A percentile compares a stretch with the other conserved stretches of the same genome.
phyloP scores from a whole-genome alignment of 2,113 vertebrate genomes.

The Muntiacus muntjak region DNA sequence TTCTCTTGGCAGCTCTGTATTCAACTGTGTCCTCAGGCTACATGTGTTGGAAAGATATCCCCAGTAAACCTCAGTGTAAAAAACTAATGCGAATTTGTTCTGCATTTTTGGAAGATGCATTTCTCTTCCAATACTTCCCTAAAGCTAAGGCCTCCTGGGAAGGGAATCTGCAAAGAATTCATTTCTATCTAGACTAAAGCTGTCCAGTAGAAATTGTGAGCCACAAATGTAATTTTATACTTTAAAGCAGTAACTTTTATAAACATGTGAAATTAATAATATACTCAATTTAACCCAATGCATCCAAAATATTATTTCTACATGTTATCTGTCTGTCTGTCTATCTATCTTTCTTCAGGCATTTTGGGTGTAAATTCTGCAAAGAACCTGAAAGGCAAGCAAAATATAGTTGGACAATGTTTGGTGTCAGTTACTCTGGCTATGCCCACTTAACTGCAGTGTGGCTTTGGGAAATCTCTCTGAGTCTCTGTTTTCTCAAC shows the following conservation, averaged over 20 bases:
- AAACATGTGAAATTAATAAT: not conserved
- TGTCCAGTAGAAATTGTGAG: not conserved
- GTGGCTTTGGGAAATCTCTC: not conserved
- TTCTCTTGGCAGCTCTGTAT: not conserved
- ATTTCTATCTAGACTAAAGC: not conserved
- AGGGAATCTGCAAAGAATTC: not conserved
- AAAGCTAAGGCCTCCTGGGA: not conserved
- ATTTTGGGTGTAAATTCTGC: not conserved
- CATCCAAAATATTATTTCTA: not conserved
- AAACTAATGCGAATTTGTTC: slow-evolving; percentile 34
- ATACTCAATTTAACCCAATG: not conserved
- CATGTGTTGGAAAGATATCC: not conserved
- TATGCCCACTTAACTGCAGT: not conserved
- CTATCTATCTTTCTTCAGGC: not conserved
- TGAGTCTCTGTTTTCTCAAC: not conserved
- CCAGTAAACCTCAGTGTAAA: not conserved
- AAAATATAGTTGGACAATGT: not conserved
- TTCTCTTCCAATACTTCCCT: not conserved
- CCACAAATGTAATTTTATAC: not conserved
- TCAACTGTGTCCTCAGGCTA: slow-evolving; percentile 11
- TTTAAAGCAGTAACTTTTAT: not conserved
- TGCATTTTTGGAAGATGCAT: slow-evolving; percentile 16
- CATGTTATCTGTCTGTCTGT: not conserved
- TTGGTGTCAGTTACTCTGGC: not conserved
- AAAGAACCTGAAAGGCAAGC: not conserved